Percentiles rank a stretch among this genome's conserved stretches.
These are phyloP conservation scores for Melitaea cinxia DNA, from an alignment of 1,140 invertebrate species.

Conservation along the genomic window DNA sequence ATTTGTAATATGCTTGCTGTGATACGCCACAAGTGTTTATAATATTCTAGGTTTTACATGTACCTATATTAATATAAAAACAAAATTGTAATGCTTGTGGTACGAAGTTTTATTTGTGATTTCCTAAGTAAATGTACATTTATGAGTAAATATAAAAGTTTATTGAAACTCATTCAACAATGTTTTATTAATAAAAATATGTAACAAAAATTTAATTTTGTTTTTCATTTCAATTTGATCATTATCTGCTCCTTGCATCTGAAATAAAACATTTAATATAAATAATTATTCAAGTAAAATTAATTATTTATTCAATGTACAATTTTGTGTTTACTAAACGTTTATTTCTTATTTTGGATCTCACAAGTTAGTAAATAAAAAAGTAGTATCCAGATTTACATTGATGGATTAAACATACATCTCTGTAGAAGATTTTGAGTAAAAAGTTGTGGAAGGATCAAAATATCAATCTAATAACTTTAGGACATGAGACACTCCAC, in stretches of 20 bases:
- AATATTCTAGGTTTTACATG: slow-evolving; percentile 22
- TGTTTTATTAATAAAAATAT: slow-evolving; percentile 28
- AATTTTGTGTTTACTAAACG: too few species aligned
- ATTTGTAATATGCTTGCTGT: slow-evolving; percentile 53
- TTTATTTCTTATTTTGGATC: too few species aligned
- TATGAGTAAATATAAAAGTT: slow-evolving; percentile 47
- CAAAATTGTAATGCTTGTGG: slow-evolving; percentile 32
- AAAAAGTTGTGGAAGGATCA: too few species aligned
- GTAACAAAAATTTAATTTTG: not conserved
- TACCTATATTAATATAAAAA: slow-evolving; percentile 20
- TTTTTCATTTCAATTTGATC: not conserved
- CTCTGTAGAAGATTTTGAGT: too few species aligned
- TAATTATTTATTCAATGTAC: too few species aligned
- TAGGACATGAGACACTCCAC: too few species aligned
- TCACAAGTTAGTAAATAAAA: too few species aligned
- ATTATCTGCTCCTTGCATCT: not conserved
- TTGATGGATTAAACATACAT: too few species aligned
- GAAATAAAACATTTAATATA: not conserved
- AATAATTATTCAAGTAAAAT: not conserved
- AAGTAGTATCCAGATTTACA: too few species aligned
- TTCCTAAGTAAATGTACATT: slow-evolving; percentile 42
- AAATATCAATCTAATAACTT: too few species aligned
- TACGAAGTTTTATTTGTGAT: slow-evolving; percentile 46
- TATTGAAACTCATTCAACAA: slow-evolving; percentile 31
- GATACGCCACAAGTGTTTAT: slow-evolving; percentile 49